Base-by-base conservation (phyloP, 2,797 vertebrate species). In the Tokudaia tokunoshimensis region DNA sequence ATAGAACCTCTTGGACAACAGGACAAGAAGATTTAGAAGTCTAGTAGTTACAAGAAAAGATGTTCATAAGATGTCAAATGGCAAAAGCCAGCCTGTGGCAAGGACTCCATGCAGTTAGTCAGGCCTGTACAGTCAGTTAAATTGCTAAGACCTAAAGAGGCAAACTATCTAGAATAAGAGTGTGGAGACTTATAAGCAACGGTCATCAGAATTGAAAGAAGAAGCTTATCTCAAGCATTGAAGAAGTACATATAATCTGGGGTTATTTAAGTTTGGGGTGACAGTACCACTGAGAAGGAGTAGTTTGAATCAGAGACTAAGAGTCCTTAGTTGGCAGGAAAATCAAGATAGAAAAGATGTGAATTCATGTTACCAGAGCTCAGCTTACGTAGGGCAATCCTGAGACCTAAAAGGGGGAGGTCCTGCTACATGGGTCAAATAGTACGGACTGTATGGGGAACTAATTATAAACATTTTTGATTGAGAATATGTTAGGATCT, bases 1-100 rank as follows among this genome's bases (percentile, higher is more conserved):
- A 67, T 24, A 93, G 29, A 81, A 31, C 29, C 29, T 84, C 47
- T 76, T 59, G 65, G 55, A 52, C n/a, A 94, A 96, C 29, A 93
- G 65, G 8, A 80, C 76, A 95, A 84, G 37, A 89, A 91, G 37
- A 61, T 61, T 24, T 47, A 88, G 87, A 82, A 72, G 34, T 78
- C 37, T 52, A 92, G 2, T 93, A 78, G 63, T 93, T 81, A 24
- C 81, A 85, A 91, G 84, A 61, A 52, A 76, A 93, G 67, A 72
- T 1, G 14, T 61, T 5, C 26, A 19, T 8, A 70, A 87, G n/a
- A 85, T 63, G 83, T 24, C 83, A 96, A 79, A 75, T 31, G 50
- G 37, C 22, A 95, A 80, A 96, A 92, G 79, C 20, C 14, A 82
- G 12, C 20, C 20, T 24, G 19, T 0, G 7, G 59, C 88, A 79